Conservation (phyloP, 1,140 invertebrate genomes). For the Orchestia grillus region DNA sequence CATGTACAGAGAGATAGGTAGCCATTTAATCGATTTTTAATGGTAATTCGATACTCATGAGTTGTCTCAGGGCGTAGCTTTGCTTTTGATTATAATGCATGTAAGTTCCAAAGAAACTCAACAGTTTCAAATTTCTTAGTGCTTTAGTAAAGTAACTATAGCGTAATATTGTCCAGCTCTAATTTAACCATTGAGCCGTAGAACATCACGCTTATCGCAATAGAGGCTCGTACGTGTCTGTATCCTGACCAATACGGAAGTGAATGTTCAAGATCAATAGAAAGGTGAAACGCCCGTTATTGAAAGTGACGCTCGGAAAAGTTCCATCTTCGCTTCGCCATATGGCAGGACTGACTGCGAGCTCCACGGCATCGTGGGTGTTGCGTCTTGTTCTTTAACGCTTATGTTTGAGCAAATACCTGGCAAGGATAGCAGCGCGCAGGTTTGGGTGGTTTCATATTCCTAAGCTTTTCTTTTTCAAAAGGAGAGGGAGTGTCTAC, state of each 20-base stretch:
- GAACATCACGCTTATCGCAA: not conserved
- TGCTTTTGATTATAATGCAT: not conserved
- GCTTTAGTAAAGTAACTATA: not conserved
- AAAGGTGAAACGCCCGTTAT: not conserved
- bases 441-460: no score
- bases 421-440: not conserved
- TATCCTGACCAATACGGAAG: not conserved
- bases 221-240: not conserved
- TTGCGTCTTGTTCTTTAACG: not conserved
- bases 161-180: not conserved
- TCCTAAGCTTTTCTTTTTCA: no score
- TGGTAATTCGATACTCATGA: no score
- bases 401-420: not conserved
- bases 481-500: no score
- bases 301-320: not conserved
- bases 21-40: no score
- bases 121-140: not conserved
- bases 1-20: no score
- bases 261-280: slow-evolving; percentile 23
- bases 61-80: not conserved
- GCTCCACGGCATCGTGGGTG: not conserved
- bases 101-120: not conserved
- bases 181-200: not conserved
- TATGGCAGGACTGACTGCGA: not conserved
- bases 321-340: not conserved